Evolutionary conservation across 2,113 vertebrate genomes (phyloP).

Genomic region (Trochalopteron elliotii): DNA sequence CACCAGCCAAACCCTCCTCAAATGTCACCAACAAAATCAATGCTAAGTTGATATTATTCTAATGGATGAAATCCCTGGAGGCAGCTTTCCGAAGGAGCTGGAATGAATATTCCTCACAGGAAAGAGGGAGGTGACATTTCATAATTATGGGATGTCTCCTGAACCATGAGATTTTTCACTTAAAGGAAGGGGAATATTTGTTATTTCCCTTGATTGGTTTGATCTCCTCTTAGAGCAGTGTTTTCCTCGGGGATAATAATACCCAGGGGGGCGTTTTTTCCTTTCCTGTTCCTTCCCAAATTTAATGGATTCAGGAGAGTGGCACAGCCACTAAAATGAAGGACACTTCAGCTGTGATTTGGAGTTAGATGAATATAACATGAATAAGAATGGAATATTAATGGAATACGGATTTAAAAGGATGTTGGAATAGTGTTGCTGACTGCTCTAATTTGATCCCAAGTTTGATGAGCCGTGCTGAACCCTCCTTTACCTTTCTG

Average conservation of each 20-base stretch:
- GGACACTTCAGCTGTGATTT: background rate
- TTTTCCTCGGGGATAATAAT: background rate
- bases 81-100: background rate
- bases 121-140: slow-evolving; percentile 8
- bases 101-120: background rate
- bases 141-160: background rate
- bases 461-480: background rate
- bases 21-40: background rate
- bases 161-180: background rate
- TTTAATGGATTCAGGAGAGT: background rate
- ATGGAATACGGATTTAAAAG: background rate
- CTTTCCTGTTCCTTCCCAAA: background rate
- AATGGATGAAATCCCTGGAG: background rate
- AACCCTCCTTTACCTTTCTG: background rate
- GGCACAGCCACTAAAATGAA: background rate
- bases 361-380: background rate
- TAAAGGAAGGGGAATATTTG: background rate
- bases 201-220: background rate
- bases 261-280: background rate
- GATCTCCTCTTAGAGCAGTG: background rate
- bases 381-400: slow-evolving; percentile 28
- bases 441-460: background rate
- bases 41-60: background rate
- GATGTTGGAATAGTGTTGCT: background rate
- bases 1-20: background rate